Base-by-base conservation (phyloP, 1,140 invertebrate species). In the Drosophila takahashii region DNA sequence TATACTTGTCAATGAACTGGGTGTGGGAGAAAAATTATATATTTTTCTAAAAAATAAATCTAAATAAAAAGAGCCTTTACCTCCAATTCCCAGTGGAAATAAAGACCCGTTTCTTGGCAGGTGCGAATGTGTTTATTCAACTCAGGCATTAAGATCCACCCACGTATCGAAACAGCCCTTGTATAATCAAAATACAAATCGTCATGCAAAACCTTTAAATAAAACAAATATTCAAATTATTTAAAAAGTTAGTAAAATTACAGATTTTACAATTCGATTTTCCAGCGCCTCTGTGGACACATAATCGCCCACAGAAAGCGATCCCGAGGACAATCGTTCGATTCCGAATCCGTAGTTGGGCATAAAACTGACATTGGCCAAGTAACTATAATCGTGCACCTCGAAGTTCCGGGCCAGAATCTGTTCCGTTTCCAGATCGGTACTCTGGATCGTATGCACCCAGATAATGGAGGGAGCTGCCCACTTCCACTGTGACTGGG, bases 111-210 rank as follows among this genome's bases (percentile, higher is more conserved):
- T 51, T 92, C 91, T 32, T 90, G 70, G n/a, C 78, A 90, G 4
- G 39, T 70, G 4, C 70, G 73, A 47, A 92, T 86, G 34, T 92
- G 89, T 11, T 50, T 66, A 57, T 92, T 76, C 13, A 92, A 53
- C 3, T 70, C 59, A 0, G 60, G 56, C 91, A 92, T 92, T 18
- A 92, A 10, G 0, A 67, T 64, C 91, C 91, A 92, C 10, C 91
- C 91, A 4, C 89, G 69, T 37, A 92, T 89, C 4, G 89, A 69
- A 4, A 92, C 80, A 7, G 85, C 91, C 10, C 89, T 56, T 3
- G 91, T 92, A 74, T 81, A 92, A 56, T 92, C 91, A 39, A 90
- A 90, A 22, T 91, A 92, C 0, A 92, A 47, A 66, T 92, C 89
- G 32, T 92, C 91, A 9, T 67, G 81, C 6, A 85, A 11, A n/a